phyloP scores from a whole-genome alignment of 1,140 invertebrate genomes.

The Himalopsyche phryganea region DNA sequence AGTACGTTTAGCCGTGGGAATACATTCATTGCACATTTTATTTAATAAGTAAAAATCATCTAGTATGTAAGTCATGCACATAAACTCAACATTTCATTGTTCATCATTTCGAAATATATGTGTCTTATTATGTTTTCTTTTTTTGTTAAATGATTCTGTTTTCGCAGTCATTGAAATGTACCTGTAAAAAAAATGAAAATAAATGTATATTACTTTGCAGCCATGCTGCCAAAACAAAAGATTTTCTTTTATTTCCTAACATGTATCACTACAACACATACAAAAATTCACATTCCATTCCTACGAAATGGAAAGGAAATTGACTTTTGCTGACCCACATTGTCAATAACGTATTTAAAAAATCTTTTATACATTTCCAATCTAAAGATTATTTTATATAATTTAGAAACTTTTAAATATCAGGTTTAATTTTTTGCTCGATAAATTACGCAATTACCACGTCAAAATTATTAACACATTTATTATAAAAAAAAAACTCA shows the following conservation, averaged over 20 bases:
- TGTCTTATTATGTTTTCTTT: conserved; percentile 20
- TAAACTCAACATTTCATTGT: conserved; percentile 7
- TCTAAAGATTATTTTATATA: too few species aligned
- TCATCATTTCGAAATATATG: conserved; percentile 1
- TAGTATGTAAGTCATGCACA: conserved; percentile 17
- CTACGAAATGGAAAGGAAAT: too few species aligned
- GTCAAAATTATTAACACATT: too few species aligned
- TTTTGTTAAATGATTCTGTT: conserved; percentile 3
- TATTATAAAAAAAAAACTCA: too few species aligned
- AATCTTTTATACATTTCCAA: too few species aligned
- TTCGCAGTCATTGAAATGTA: conserved; percentile 28
- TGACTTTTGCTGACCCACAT: too few species aligned
- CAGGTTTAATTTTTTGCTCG: too few species aligned
- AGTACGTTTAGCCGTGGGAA: conserved; percentile 18
- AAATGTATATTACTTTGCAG: neutral
- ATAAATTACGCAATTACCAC: too few species aligned
- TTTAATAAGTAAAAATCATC: conserved; percentile 7
- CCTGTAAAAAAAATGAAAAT: conserved; percentile 13
- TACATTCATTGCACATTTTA: neutral
- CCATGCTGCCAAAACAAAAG: neutral
- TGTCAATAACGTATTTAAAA: too few species aligned
- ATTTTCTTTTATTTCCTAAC: neutral
- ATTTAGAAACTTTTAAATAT: too few species aligned
- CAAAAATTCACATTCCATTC: too few species aligned
- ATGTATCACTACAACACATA: too few species aligned